Conservation (phyloP, 2,888 invertebrate species). For the Acanthopleura granulata region DNA sequence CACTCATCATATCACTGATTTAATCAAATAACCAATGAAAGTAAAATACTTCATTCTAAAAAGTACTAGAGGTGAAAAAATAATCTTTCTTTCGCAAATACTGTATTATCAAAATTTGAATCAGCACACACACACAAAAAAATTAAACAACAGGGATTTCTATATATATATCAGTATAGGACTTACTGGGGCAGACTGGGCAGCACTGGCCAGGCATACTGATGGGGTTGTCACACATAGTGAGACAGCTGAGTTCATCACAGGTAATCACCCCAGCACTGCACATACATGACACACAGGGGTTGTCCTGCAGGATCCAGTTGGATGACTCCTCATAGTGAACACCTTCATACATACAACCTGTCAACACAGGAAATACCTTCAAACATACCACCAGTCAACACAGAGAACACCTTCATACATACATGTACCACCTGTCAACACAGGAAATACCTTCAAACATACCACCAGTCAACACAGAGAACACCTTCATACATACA, state of each 20-base stretch:
- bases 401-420: neutral
- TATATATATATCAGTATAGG: neutral
- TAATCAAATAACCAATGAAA: too few species aligned
- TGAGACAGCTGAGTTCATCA: slow-evolving; percentile 45
- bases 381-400: neutral
- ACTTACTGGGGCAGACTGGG: slow-evolving; percentile 44
- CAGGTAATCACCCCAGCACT: slow-evolving; percentile 48
- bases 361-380: slow-evolving; percentile 29
- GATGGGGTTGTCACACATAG: slow-evolving; percentile 48
- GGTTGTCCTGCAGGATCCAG: slow-evolving; percentile 46
- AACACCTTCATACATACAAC: slow-evolving; percentile 46
- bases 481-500: too few species aligned
- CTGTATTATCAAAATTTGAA: too few species aligned
- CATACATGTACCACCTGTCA: neutral
- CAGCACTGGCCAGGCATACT: slow-evolving; percentile 53
- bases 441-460: neutral
- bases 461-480: too few species aligned
- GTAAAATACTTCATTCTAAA: too few species aligned
- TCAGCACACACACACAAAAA: too few species aligned
- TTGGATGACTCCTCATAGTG: slow-evolving; percentile 42
- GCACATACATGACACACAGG: slow-evolving; percentile 54
- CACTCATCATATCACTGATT: too few species aligned
- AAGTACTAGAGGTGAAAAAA: too few species aligned
- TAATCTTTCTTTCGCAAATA: too few species aligned
- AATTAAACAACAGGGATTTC: too few species aligned